A percentile compares a stretch with the other conserved stretches of the same genome.
Evolutionary conservation across 2,113 vertebrate species (phyloP).

Genomic region (Rana temporaria): DNA sequence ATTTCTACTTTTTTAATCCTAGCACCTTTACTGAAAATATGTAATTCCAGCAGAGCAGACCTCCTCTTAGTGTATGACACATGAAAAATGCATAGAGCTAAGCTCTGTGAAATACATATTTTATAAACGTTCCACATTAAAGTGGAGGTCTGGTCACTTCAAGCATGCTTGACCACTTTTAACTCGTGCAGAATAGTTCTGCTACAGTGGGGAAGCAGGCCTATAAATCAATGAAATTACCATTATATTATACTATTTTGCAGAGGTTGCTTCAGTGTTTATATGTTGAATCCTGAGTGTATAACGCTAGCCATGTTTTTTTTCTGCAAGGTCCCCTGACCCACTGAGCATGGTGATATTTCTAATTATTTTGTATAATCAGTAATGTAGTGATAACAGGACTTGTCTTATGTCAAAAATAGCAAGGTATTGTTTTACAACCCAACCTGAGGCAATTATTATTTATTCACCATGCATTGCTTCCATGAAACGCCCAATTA

Average conservation of each 20-base stretch:
- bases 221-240: neutral
- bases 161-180: constrained; percentile 36
- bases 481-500: no score
- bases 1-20: neutral
- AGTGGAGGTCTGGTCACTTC: constrained; percentile 38
- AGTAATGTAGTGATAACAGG: no score
- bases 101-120: constrained; percentile 32
- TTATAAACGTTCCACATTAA: constrained; percentile 35
- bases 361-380: no score
- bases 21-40: constrained; percentile 8
- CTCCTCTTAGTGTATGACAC: constrained; percentile 21
- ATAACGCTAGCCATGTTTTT: no score
- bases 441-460: no score
- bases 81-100: constrained; percentile 34
- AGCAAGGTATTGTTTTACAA: no score
- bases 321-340: no score
- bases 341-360: no score
- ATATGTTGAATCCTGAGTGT: neutral
- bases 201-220: neutral
- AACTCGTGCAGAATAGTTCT: constrained; percentile 12
- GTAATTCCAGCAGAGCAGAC: constrained; percentile 22
- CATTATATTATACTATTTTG: neutral
- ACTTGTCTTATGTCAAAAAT: no score
- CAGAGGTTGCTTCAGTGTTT: neutral
- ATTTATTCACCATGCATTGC: no score